Evolutionary conservation across 1,140 invertebrate genomes (phyloP), one percentile per base, ranked within the genome.

Genomic region (Leucophenga varia): DNA sequence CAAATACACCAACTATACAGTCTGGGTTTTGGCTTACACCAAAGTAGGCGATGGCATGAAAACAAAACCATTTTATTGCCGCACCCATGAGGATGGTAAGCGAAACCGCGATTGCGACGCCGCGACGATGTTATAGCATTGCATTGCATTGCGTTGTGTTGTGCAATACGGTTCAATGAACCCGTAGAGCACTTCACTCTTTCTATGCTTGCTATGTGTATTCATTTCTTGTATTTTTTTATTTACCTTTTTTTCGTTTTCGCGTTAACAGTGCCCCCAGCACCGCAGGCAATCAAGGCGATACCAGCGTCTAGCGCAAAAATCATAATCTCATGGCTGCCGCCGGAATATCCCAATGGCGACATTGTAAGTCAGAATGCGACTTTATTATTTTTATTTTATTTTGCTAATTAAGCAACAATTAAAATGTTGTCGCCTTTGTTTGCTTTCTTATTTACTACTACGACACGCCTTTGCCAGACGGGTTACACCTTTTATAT

Each of bases 1-100:
- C 51, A 89, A 91, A 57, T 93, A 86, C 74, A 93, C 91, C n/a
- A 97, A 96, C 79, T 97, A 97, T 75, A 95, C 90, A 36, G 86
- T 97, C 20, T 86, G 88, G 49, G 88, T 94, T 9, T 79, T 91
- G 53, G 93, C 91, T 5, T 93, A 84, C 75, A 97, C 93, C 2
- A 81, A 86, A 36, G 89, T 90, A 36, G 94, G 95, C 2, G 90
- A 94, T 75, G 94, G 94, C 3, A 85, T 89, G 12, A 80, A 86
- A 44, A 92, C 91, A 40, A 79, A 83, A 13, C 85, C 91, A 1
- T 83, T 95, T 32, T 91, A 87, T 72, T 94, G 93, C 64, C 84
- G 87, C 50, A 97, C 95, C 14, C 85, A 92, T 59, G 91, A 97
- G 80, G 93, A 95, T 78, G 86, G 90, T 93, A 81, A 79, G 64